Percentiles rank a stretch among this genome's conserved stretches.
Conservation (phyloP, 1,140 invertebrate species). For the Lasaia peninsularis region DNA sequence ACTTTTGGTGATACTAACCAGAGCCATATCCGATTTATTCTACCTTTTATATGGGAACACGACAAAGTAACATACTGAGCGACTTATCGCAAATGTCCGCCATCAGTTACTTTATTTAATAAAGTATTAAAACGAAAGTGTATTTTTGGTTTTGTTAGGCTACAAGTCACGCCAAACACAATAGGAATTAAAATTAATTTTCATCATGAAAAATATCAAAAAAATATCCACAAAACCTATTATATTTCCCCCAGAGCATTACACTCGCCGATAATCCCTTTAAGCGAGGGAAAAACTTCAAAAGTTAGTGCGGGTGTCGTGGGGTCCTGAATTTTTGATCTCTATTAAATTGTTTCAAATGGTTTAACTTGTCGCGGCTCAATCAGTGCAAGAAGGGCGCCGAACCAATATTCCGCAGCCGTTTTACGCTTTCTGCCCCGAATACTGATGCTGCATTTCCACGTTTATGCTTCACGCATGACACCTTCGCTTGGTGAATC, state of each 20-base stretch:
- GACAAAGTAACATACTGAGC: too few relatives aligned
- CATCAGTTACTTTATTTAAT: too few relatives aligned
- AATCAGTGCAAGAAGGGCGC: conserved; percentile 63
- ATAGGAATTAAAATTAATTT: conserved; percentile 9
- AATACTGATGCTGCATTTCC: conserved; percentile 53
- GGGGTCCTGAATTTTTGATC: conserved; percentile 73
- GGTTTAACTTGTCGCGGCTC: conserved; percentile 77
- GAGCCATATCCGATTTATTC: too few relatives aligned
- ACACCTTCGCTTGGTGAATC: conserved; percentile 17
- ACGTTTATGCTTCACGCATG: conserved; percentile 22
- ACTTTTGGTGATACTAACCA: too few relatives aligned
- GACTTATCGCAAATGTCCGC: too few relatives aligned
- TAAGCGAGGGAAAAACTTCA: conserved; percentile 75
- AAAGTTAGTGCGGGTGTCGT: conserved; percentile 71
- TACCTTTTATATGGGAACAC: too few relatives aligned
- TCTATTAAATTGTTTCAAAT: conserved; percentile 78
- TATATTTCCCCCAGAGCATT: conserved; percentile 60
- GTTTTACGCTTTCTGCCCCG: conserved; percentile 47
- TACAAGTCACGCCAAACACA: neutral
- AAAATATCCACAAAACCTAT: conserved; percentile 58
- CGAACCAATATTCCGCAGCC: conserved; percentile 24
- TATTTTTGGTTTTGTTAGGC: too few relatives aligned
- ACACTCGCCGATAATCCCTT: conserved; percentile 70
- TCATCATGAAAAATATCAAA: conserved; percentile 20
- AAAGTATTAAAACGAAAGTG: too few relatives aligned